Evolutionary conservation across 1,140 invertebrate species (phyloP), one percentile per base, ranked within the genome.

Genomic region (Aphidius ervi): DNA sequence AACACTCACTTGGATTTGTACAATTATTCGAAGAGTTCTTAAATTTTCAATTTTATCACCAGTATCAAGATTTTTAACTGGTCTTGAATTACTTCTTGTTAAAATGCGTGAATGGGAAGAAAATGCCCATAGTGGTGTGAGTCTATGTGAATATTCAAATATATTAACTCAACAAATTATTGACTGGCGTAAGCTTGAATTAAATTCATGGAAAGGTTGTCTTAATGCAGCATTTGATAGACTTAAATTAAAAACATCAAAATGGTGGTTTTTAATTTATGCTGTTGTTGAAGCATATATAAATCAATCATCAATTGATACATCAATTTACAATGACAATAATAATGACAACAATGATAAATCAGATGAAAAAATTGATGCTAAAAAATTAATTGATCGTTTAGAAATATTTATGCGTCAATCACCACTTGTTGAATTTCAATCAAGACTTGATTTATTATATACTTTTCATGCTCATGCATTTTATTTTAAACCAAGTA

Each of bases 191-290:
- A 91, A 93, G 76, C 72, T 97, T 3, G 97, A 99, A 77, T 82
- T 99, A 50, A 84, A 84, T 42, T 86, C 86, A 66, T 97, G 94
- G 94, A 90, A 90, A 64, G 85, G 89, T 69, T 88, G 89, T 55
- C 76, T 96, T 0, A 84, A 86, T 54, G 83, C 84, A 61, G 75
- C 86, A 4, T 82, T 83, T 46, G 74, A 84, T 37, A 88, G 88
- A 67, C 81, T 88, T 53, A 79, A 85, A 65, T 76, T 81, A 0
- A 81, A 85, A 57, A 83, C 85, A 0, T 84, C 87, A 43, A 91
- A 90, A 75, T 97, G 93, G 86, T 98, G 94, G 94, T 94, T 95
- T 73, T 87, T 91, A 70, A 73, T 98, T 16, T 96, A 91, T 70
- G 84, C 86, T 8, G 75, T 92, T 2, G 73, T 90, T 6, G 82